Percentiles rank a stretch among this genome's conserved stretches.
phyloP scores from a whole-genome alignment of 2,888 invertebrate genomes.

The Phyllotreta cruciferae region DNA sequence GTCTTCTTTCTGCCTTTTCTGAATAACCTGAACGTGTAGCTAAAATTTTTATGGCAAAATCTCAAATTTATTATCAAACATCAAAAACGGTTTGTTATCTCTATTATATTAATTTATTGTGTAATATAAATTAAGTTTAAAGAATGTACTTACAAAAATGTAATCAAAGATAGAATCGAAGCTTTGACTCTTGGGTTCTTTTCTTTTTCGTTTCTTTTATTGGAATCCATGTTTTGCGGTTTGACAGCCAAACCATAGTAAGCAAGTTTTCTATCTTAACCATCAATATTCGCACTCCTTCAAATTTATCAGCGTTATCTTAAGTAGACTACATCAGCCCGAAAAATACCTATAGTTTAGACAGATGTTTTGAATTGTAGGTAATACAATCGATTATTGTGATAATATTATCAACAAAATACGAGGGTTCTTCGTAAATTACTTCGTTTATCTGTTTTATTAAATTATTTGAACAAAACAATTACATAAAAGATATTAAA shows the following conservation, averaged over 20 bases:
- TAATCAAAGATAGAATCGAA: constrained; percentile 68
- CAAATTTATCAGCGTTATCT: constrained; percentile 12
- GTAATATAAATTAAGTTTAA: neutral
- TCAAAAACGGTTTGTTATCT: neutral
- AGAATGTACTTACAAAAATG: constrained; percentile 68
- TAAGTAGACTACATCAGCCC: neutral
- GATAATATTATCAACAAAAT: no score
- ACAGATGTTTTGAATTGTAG: no score
- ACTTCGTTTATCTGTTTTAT: no score
- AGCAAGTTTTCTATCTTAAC: neutral
- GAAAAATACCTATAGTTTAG: neutral
- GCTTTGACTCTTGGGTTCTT: constrained; percentile 71
- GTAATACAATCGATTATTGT: no score
- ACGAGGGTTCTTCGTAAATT: no score
- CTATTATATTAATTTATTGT: neutral
- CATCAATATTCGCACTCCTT: neutral
- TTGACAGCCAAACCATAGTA: constrained; percentile 8
- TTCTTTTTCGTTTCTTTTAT: constrained; percentile 62
- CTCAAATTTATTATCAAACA: no score
- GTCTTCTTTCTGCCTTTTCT: constrained; percentile 69
- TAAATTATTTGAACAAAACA: no score
- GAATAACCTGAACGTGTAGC: constrained; percentile 56
- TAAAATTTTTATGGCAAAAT: constrained; percentile 34
- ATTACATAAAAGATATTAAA: no score
- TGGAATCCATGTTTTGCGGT: constrained; percentile 61